Base-by-base conservation (phyloP, 2,113 vertebrate species). In the Laticauda colubrina region DNA sequence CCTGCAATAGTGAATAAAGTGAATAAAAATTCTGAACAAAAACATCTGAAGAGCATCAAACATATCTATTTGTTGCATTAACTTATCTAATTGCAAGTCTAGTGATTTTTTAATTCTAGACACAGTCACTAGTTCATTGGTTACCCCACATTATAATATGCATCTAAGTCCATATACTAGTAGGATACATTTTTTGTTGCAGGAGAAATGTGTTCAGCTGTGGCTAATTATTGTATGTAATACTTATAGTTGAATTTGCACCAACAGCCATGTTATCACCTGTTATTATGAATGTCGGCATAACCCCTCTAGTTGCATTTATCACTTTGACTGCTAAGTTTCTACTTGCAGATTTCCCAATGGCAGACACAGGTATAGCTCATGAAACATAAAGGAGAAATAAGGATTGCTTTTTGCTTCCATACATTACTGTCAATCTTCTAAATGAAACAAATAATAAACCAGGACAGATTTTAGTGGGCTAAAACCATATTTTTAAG, bases 371-470 rank as follows among this genome's bases (percentile, higher is more conserved):
- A 92, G 12, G 11, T 23, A 45, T 34, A 86, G 11, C 39, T 69
- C 87, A 89, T 64, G 55, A 92, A 87, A 69, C 39, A 69, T 34
- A 39, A 90, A 89, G 29, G 85, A 91, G 54, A 89, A 93, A 91
- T 21, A 56, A 91, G 20, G n/a, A 29, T 69, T 90, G 21, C 20
- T 56, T 89, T 87, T 51, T 55, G n/a, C 91, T 88, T 15, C 45
- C 12, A 55, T 94, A 26, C 90, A 90, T 90, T 88, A 87, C 87
- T 90, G 59, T 53, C 93, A 87, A 29, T 75, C 55, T 85, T 88
- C 34, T 90, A 88, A 86, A 89, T 90, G 91, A 90, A 94, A 69
- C 26, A 90, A 85, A 94, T 90, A 90, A 88, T 59, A 29, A 92
- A 90, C 91, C 85, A 90, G 20, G 87, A 18, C 53, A 90, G 53